Percentiles rank a stretch among this genome's conserved stretches.
phyloP scores from a whole-genome alignment of 64 coral and sea anemone genomes.

The Orbicella faveolata region DNA sequence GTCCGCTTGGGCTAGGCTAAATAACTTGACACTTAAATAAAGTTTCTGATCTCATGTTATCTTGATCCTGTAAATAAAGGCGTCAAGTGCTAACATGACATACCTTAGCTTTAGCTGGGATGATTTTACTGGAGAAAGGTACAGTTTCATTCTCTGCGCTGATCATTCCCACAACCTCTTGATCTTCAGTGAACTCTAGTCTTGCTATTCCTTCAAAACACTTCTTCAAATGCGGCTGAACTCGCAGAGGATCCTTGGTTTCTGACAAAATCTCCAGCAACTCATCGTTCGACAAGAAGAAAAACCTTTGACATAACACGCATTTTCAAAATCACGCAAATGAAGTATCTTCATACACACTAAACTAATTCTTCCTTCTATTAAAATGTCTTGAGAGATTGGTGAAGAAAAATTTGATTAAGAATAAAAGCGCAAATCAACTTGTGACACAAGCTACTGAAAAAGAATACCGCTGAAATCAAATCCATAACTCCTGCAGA shows the following conservation, averaged over 20 bases:
- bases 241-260: constrained; percentile 96
- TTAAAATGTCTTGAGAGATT: too few species aligned
- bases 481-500: too few species aligned
- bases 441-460: too few species aligned
- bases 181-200: constrained; percentile 97
- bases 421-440: too few species aligned
- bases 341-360: too few species aligned
- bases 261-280: constrained; percentile 96
- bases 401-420: too few species aligned
- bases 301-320: constrained; percentile 67
- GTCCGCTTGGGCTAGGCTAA: too few species aligned
- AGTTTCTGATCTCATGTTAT: too few species aligned
- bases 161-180: constrained; percentile 98
- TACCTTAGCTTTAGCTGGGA: constrained; percentile 98
- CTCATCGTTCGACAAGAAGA: constrained; percentile 99
- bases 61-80: too few species aligned
- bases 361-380: too few species aligned
- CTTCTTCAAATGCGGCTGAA: constrained; percentile 98
- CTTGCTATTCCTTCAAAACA: constrained; percentile 97
- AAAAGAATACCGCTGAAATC: too few species aligned
- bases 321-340: not conserved
- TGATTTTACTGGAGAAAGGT: constrained; percentile 88
- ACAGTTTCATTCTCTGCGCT: constrained; percentile 99
- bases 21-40: too few species aligned
- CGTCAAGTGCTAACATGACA: not conserved